Percentiles rank a stretch among this genome's conserved stretches.
Evolutionary conservation across 2,888 invertebrate genomes (phyloP).

Genomic region (Mystacides longicornis): DNA sequence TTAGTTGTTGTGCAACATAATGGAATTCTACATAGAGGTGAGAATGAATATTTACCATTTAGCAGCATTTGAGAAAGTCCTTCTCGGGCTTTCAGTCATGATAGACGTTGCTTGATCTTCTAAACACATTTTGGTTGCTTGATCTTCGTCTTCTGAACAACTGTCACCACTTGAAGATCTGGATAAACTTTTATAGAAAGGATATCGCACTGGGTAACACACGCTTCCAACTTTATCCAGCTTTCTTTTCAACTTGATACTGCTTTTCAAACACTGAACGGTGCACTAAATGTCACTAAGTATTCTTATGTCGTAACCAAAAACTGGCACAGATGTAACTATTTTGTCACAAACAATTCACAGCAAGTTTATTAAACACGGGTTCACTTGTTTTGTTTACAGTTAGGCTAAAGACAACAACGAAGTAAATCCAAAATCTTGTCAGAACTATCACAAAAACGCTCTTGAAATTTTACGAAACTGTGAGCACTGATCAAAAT

Average conservation of each 20-base stretch:
- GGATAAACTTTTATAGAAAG: conserved; percentile 9
- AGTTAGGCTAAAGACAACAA: no score
- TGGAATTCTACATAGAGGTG: not conserved
- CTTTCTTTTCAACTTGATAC: not conserved
- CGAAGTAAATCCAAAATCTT: not conserved
- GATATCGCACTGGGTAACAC: conserved; percentile 6
- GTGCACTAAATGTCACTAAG: no score
- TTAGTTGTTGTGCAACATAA: not conserved
- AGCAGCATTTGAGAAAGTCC: conserved; percentile 17
- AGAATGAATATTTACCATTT: conserved; percentile 18
- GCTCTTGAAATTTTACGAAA: conserved; percentile 5
- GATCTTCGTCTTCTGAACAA: conserved; percentile 5
- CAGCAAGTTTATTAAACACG: no score
- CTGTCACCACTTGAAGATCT: conserved; percentile 13
- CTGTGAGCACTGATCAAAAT: conserved; percentile 4
- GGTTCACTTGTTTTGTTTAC: no score
- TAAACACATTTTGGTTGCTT: conserved; percentile 20
- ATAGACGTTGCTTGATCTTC: conserved; percentile 22
- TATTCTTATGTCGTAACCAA: no score
- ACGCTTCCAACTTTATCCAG: conserved; percentile 12
- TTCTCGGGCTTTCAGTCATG: conserved; percentile 15
- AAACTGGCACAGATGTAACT: no score
- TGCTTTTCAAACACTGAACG: no score
- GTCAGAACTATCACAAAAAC: not conserved
- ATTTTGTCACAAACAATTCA: no score